Base-by-base conservation (phyloP, 2,797 vertebrate species). In the Alfaro cultratus region DNA sequence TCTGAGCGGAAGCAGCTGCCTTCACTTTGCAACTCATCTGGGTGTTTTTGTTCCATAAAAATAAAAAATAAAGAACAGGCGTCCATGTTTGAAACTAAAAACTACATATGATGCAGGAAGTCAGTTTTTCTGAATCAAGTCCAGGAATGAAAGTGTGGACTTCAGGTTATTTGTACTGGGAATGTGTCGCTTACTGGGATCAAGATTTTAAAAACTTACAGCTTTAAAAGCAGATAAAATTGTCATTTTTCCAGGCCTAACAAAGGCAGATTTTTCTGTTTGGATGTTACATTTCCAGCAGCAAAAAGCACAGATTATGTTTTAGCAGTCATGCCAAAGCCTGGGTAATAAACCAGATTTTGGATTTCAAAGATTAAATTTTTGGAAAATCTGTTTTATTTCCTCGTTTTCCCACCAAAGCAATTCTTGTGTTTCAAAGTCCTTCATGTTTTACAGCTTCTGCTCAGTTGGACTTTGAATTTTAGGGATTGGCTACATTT, bases 21-120 rank as follows among this genome's bases (percentile, higher is more conserved):
- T 53, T 80, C 80, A 76, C 88, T 80, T 83, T 55, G 23, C 82
- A 86, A 47, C 91, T 81, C 83, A 92, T 87, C 86, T 86, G 85
- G 89, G 87, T 78, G 83, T 47, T 73, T 91, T 83, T 90, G 83
- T 86, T 90, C 71, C 5, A 68, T 31, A 76, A 83, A 53, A 79
- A 80, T 73, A 26, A 47, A 79, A 51, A 74, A 60, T 7, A 29
- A 71, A 70, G 72, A 75, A 70, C 68, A 79, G 82, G 87, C 75
- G 57, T 85, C 46, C 76, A 81, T 79, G 78, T 78, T 91, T 68
- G 81, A 81, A 86, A 76, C 80, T 75, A 46, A 46, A 86, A 84
- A 83, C 72, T 34, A 75, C 79, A 86, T 80, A 80, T 75, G 73
- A 92, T 80, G 84, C 74, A 85, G 67, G 87, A 83, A 83, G 78